phyloP scores from a whole-genome alignment of 2,888 invertebrate genomes.

The Patella pellucida region DNA sequence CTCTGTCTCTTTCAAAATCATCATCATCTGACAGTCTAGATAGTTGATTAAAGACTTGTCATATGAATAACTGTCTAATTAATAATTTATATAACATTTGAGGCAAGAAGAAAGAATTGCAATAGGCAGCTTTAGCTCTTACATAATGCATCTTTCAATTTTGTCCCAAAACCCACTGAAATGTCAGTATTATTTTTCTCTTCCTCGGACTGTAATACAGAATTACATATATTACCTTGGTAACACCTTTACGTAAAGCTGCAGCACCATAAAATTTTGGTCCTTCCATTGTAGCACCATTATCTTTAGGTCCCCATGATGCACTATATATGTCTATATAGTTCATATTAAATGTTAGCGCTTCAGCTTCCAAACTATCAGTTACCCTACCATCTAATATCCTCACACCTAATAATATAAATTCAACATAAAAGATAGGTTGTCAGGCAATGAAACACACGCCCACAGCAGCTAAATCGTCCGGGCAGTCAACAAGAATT shows the following conservation, averaged over 20 bases:
- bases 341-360: conserved; percentile 59
- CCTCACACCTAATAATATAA: conserved; percentile 56
- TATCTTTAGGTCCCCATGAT: conserved; percentile 84
- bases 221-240: conserved; percentile 74
- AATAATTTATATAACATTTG: too few relatives aligned
- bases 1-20: neutral
- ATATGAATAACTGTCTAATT: too few relatives aligned
- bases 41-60: too few relatives aligned
- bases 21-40: neutral
- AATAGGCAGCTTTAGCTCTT: too few relatives aligned
- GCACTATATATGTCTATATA: conserved; percentile 68
- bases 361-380: conserved; percentile 66
- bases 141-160: too few relatives aligned
- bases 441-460: too few relatives aligned
- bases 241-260: conserved; percentile 83
- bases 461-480: too few relatives aligned
- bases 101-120: too few relatives aligned
- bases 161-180: neutral
- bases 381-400: conserved; percentile 69
- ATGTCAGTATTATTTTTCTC: neutral
- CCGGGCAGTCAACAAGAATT: too few relatives aligned
- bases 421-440: too few relatives aligned
- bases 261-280: conserved; percentile 83
- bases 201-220: neutral
- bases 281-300: conserved; percentile 88